Evolutionary conservation across 2,888 invertebrate species (phyloP).

Genomic region (Sarcophaga variegata): DNA sequence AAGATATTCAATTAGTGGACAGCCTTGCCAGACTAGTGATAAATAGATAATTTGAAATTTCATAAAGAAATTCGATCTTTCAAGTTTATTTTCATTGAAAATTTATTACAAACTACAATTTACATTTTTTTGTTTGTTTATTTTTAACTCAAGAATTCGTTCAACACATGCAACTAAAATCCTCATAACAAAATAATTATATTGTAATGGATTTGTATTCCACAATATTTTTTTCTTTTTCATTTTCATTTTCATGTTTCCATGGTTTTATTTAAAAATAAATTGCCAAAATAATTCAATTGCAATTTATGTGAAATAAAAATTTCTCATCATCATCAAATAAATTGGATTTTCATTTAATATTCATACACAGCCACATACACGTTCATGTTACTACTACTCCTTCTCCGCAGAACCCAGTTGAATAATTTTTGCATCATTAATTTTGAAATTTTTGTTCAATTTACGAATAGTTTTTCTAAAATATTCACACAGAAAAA

Average conservation of each 20-base stretch:
- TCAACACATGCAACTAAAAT: too few relatives aligned
- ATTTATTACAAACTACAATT: too few relatives aligned
- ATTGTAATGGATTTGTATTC: background rate
- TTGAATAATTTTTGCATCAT: conserved; percentile 61
- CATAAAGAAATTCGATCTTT: too few relatives aligned
- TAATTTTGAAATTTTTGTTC: conserved; percentile 59
- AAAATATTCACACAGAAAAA: background rate
- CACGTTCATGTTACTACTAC: background rate
- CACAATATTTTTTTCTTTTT: background rate
- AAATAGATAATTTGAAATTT: too few relatives aligned
- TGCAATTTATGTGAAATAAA: background rate
- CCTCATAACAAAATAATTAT: background rate
- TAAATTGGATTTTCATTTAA: background rate
- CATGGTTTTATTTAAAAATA: background rate
- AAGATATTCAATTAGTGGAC: too few relatives aligned
- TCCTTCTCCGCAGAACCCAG: background rate
- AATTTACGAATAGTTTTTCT: conserved; percentile 39
- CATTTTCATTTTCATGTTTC: background rate
- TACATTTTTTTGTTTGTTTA: too few relatives aligned
- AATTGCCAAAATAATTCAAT: background rate
- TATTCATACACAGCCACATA: conserved; percentile 6
- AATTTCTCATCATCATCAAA: background rate
- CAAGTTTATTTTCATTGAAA: too few relatives aligned
- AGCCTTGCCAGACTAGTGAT: too few relatives aligned
- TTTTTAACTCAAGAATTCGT: too few relatives aligned